Base-by-base conservation (phyloP, 2,797 vertebrate species). In the Caiman crocodilus region DNA sequence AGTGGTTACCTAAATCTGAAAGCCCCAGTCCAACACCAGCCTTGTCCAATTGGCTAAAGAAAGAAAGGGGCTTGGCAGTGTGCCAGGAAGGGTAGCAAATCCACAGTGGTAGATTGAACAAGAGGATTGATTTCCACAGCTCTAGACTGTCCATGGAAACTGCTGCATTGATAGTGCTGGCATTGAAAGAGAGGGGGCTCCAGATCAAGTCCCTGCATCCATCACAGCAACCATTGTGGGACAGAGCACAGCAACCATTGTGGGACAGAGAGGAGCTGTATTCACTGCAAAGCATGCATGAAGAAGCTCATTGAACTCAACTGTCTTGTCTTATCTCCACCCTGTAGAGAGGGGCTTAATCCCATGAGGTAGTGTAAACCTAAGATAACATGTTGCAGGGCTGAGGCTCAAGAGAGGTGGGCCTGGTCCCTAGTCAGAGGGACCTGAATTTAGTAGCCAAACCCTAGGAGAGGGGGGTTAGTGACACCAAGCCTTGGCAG, bases 221-320 rank as follows among this genome's bases (percentile, higher is more conserved):
- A 1, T 23, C 20, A 28, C 6, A 0, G 0, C 20, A 26, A 14
- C 61, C 25, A 28, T 7, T 7, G 6, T 10, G 2, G 32, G 26
- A 21, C 30, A 14, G 14, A 7, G 17, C 20, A 28, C 6, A 0
- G 0, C 20, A 26, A 14, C 61, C 25, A 28, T 7, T 7, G 6
- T 10, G 2, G 32, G 26, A 21, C 30, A 14, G 14, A 7, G 17
- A 30, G n/a, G 16, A 28, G 63, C 63, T 64, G 28, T 28, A 28
- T 63, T 14, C 28, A 16, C 20, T 32, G 20, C 17, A 17, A 32
- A 30, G n/a, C 8, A 4, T 67, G 64, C 63, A 20, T 8, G 64
- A 30, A 30, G 17, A 65, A n/a, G 28, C 14, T 30, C 16, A 21
- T 12, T 69, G 30, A 69, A 32, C 12, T 69, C 32, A 21, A 32